Evolutionary conservation across 2,113 vertebrate species (phyloP), one percentile per base, ranked within the genome.

Genomic region (Poeciliopsis prolifica): DNA sequence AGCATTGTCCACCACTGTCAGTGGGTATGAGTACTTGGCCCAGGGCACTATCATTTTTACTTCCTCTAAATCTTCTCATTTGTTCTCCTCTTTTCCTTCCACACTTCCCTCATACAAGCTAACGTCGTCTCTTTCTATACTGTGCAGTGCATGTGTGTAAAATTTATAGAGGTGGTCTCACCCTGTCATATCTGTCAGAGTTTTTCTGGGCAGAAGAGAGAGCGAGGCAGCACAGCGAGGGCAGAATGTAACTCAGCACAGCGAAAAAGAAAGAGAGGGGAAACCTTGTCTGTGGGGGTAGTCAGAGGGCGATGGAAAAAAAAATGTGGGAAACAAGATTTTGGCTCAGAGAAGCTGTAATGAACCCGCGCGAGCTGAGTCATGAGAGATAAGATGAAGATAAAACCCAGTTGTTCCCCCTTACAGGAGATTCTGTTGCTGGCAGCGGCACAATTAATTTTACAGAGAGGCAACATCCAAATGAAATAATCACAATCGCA

Each of bases 321-420:
- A 65, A 77, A 70, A 86, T 80, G 68, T 73, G 63, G 85, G 68
- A 78, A 85, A 78, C 58, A 1, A 11, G 44, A 33, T 78, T 58
- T 87, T 86, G 73, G 75, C 82, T 42, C 9, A 2, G 61, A 65
- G 37, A 69, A 70, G 22, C 75, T 77, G n/a, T 83, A 79, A 72
- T 70, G 66, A 91, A 72, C 48, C 29, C 37, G 76, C 76, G 73
- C 78, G 77, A 87, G 83, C 63, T 65, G 75, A 87, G 82, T 86
- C 77, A 85, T 80, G 61, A 54, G 42, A 80, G 78, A 89, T 82
- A 63, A 80, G 78, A 84, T 77, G 63, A 78, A 64, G 78, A 79
- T 79, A 81, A 68, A 85, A 83, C 42, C 72, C 17, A 35, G 68
- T 80, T 44, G 63, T 82, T 61, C 33, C 30, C 22, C 74, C 74